phyloP scores from a whole-genome alignment of 2,113 vertebrate species.

The Apteryx mantelli region DNA sequence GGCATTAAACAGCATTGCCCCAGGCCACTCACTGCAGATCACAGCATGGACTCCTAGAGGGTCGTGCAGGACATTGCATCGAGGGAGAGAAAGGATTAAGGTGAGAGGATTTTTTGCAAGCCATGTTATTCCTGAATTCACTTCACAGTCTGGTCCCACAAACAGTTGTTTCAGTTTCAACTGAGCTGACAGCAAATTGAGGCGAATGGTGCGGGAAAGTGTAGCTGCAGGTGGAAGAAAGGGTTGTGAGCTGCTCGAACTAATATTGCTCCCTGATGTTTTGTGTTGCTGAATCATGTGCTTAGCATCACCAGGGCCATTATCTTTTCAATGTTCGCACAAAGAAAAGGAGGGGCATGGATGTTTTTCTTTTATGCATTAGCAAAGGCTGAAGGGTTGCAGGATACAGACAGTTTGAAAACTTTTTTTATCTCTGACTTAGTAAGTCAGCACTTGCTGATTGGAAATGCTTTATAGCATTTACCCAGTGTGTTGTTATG shows the following conservation, averaged over 20 bases:
- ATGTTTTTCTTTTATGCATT: neutral
- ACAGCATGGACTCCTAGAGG: neutral
- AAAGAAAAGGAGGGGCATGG: neutral
- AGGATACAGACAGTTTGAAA: neutral
- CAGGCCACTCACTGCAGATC: neutral
- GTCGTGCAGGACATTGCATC: neutral
- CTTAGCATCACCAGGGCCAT: neutral
- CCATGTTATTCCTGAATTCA: neutral
- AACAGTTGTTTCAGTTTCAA: neutral
- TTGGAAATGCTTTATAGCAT: neutral
- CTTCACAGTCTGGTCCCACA: neutral
- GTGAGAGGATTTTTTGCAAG: neutral
- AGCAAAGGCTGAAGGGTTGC: no score
- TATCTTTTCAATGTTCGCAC: no score
- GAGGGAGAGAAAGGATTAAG: neutral
- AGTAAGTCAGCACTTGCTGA: neutral
- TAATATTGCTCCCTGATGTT: no score
- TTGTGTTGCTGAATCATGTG: no score
- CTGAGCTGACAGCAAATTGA: no score
- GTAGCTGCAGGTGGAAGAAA: no score
- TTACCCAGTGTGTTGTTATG: neutral
- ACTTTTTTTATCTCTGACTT: neutral
- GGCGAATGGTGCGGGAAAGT: no score
- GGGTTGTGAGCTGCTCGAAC: no score
- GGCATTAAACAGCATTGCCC: neutral